Conservation (phyloP, 2,797 vertebrate genomes). For the Diplodus puntazzo region DNA sequence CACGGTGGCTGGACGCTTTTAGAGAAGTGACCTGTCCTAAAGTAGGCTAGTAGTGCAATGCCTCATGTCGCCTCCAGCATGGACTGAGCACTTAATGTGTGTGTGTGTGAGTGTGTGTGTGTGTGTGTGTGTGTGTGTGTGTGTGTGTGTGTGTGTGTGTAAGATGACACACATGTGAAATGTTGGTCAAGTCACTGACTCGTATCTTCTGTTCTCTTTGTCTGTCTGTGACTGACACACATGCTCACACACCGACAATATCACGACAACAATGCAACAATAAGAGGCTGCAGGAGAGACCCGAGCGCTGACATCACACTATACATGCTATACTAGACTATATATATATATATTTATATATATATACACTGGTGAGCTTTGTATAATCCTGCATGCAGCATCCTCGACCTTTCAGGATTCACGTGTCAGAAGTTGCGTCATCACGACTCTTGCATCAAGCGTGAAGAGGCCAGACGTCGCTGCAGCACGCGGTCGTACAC, state of each 20-base stretch:
- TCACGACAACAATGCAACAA: neutral
- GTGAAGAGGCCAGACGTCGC: no score
- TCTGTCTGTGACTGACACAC: conserved; percentile 18
- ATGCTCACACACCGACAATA: neutral
- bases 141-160: conserved; percentile 27
- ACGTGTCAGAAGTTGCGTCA: neutral
- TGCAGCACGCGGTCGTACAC: no score
- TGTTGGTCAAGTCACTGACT: conserved; percentile 37
- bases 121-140: conserved; percentile 30
- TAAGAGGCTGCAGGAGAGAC: neutral
- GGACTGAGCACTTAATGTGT: conserved; percentile 49
- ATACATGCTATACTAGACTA: no score
- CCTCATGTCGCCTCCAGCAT: conserved; percentile 62
- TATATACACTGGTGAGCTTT: no score
- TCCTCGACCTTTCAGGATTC: neutral
- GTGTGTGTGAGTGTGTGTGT: conserved; percentile 35
- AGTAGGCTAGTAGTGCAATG: conserved; percentile 77
- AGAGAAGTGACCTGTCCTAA: conserved; percentile 73
- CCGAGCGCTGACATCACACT: neutral
- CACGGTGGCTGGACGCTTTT: conserved; percentile 78
- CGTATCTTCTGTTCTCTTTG: conserved; percentile 13
- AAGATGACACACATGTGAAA: conserved; percentile 40
- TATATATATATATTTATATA: no score
- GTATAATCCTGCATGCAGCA: neutral
- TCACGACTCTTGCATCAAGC: neutral